Evolutionary conservation across 2,797 vertebrate species (phyloP).

Genomic region (Centropyge bicolor): DNA sequence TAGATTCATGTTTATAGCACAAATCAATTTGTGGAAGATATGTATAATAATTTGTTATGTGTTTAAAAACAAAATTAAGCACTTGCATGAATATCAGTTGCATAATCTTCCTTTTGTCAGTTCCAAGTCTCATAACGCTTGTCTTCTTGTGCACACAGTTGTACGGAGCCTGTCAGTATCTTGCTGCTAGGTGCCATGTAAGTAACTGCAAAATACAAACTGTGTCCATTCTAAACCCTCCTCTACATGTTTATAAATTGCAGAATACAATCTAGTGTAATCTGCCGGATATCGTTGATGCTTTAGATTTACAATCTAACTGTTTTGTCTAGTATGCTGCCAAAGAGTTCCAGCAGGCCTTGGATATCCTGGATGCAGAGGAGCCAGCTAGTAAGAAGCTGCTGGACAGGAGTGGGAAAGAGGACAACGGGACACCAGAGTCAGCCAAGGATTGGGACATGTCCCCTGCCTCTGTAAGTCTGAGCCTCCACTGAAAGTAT

Average conservation of each 20-base stretch:
- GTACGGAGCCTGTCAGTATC: constrained; percentile 97
- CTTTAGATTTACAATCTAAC: background rate
- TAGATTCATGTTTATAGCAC: background rate
- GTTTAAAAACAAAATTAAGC: background rate
- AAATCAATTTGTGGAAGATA: background rate
- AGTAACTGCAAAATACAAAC: constrained; percentile 78
- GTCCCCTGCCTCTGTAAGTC: constrained; percentile 93
- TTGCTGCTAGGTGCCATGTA: constrained; percentile 98
- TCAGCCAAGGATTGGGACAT: constrained; percentile 93
- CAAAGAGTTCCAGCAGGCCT: constrained; percentile 97
- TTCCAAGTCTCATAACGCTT: constrained; percentile 5
- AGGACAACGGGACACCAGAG: constrained; percentile 90
- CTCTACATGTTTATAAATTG: background rate
- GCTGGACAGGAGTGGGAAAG: constrained; percentile 91
- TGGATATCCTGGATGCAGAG: constrained; percentile 97
- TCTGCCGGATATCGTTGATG: background rate
- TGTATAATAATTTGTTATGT: background rate
- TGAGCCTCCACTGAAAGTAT: background rate
- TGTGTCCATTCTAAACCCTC: background rate
- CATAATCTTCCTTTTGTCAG: background rate
- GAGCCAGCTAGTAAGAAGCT: constrained; percentile 94
- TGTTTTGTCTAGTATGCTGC: constrained; percentile 91
- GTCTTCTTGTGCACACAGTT: constrained; percentile 83
- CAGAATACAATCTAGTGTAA: background rate
- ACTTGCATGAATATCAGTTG: background rate